Conservation (phyloP, 2,113 vertebrate genomes). For the Melanotaenia duboulayi region DNA sequence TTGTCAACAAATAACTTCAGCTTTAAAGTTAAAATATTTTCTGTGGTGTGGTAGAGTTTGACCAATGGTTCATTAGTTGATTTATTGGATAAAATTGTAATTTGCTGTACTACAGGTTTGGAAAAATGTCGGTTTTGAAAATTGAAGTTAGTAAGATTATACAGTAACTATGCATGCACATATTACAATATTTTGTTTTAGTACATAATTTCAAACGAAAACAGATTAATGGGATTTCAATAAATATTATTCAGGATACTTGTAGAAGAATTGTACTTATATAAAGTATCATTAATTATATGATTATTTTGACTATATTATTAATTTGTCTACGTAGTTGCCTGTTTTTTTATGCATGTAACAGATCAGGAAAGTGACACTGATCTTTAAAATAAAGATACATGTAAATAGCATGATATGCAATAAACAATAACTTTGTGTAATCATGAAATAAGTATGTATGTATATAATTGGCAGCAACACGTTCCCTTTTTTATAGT, state of each 20-base stretch:
- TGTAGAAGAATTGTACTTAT: not conserved
- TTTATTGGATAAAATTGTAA: not conserved
- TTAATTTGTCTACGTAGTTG: too few relatives aligned
- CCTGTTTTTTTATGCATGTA: too few relatives aligned
- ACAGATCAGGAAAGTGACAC: too few relatives aligned
- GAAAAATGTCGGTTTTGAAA: not conserved
- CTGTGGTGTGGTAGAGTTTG: not conserved
- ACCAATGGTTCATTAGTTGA: not conserved
- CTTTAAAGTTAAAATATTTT: not conserved
- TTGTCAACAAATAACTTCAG: conserved; percentile 25
- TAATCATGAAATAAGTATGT: too few relatives aligned
- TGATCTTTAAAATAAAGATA: not conserved
- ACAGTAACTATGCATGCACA: not conserved
- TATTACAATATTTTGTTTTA: not conserved
- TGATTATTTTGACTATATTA: too few relatives aligned
- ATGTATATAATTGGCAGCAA: conserved; percentile 1
- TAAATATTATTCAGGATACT: not conserved
- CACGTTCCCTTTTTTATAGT: conserved; percentile 78
- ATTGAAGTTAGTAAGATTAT: not conserved
- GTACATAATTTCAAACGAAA: not conserved
- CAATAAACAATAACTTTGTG: not conserved
- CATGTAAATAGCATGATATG: not conserved
- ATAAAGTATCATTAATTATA: too few relatives aligned
- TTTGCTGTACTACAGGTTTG: not conserved
- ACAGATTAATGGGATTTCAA: not conserved